Base-by-base conservation (phyloP, 2,888 invertebrate genomes). In the Epicampocera succincta region DNA sequence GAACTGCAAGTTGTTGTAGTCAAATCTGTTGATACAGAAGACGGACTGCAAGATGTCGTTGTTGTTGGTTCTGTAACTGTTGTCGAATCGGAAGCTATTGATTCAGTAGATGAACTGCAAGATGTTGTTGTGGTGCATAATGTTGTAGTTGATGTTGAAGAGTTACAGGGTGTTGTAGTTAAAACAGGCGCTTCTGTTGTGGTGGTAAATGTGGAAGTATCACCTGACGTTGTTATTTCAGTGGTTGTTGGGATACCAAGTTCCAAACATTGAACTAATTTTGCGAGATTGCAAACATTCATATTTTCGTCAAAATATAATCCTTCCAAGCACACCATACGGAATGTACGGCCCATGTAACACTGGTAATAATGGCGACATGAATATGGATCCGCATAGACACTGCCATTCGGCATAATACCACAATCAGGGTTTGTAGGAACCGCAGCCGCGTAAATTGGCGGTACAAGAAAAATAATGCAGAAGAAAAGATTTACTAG, bases 401-500 rank as follows among this genome's bases (percentile, higher is more conserved):
- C 6, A 6, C 54, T 13, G 25, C 63, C 63, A 63, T 69, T 15
- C 9, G 38, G 25, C 2, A 56, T 15, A 0, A 4, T 5, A 12
- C 33, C 25, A 19, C 77, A 77, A 71, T 69, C 54, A 1, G 44
- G 50, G n/a, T 21, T 54, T 17, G 38, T 17, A 2, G 17, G 19
- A 21, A 29, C 42, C 12, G 17, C 25, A 12, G 63, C 61, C 3
- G 54, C 54, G 5, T 63, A 48, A 9, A 71, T 46, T n/a, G 54
- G 13, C 0, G 68, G 68, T 5, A 44, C 13, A 17, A 68, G 0
- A 12, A 52, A 38, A 21, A 69, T 12, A 21, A 61, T 12, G 13
- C 19, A 61, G 9, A 61, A 25, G 40, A 76, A 61, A 76, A 76
- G 76, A 68, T 76, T 76, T 76, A 76, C 76, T 76, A 56, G 4